A percentile compares a stretch with the other conserved stretches of the same genome.
These are phyloP conservation scores for Sphaerolaimus hirsutus DNA, from an alignment of 2,888 invertebrate species.

Conservation along the genomic window DNA sequence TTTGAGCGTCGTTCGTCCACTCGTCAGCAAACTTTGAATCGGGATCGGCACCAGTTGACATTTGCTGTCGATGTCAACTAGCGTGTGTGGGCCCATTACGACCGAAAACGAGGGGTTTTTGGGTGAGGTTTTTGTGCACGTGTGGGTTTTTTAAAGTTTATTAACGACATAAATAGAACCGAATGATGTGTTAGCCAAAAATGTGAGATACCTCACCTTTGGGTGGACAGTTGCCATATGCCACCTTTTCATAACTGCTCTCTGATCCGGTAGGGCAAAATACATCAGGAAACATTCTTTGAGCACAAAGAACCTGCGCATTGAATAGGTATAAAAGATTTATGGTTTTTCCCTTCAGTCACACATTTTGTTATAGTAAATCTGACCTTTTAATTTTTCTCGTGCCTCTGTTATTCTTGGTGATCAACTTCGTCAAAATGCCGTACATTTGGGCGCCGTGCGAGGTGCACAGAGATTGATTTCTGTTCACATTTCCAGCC, in stretches of 20 bases:
- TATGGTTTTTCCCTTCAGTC: not conserved
- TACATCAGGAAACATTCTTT: slow-evolving; percentile 31
- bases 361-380: not conserved
- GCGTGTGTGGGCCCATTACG: no score
- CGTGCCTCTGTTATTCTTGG: not conserved
- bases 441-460: not conserved
- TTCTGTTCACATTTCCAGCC: no score
- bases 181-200: no score
- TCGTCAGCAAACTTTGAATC: no score
- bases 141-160: no score
- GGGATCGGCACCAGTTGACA: no score
- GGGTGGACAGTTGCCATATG: slow-evolving; percentile 27
- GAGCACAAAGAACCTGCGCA: slow-evolving; percentile 29
- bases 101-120: no score
- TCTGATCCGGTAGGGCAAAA: slow-evolving; percentile 26
- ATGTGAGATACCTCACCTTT: no score
- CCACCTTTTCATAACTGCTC: slow-evolving; percentile 22
- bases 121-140: no score
- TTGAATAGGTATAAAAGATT: not conserved
- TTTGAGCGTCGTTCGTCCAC: no score
- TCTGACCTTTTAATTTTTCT: not conserved
- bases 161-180: no score
- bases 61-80: no score
- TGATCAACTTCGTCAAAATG: not conserved
- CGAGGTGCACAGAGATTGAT: not conserved